A percentile compares a stretch with the other conserved stretches of the same genome.
Evolutionary conservation across 2,113 vertebrate species (phyloP).

Genomic region (Muntiacus reevesi): DNA sequence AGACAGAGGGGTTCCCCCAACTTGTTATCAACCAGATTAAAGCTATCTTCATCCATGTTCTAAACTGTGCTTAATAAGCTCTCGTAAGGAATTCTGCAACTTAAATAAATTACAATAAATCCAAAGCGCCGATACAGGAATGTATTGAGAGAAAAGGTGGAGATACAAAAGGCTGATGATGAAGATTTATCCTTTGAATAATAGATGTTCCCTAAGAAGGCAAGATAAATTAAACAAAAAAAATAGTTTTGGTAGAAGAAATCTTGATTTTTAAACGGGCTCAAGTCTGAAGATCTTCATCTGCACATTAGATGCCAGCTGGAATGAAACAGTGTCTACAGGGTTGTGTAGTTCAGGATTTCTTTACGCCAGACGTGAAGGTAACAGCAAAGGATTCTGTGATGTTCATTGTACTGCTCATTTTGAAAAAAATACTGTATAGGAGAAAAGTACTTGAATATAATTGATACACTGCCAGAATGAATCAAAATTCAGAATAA

Average conservation of each 20-base stretch:
- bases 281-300: neutral
- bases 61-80: neutral
- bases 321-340: neutral
- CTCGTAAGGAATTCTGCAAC: neutral
- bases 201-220: neutral
- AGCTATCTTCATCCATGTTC: neutral
- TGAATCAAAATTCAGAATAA: slow-evolving; percentile 18
- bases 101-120: neutral
- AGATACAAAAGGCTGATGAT: neutral
- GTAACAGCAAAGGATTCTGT: neutral
- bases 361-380: neutral
- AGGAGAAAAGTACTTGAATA: neutral
- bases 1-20: neutral
- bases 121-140: neutral
- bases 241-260: neutral
- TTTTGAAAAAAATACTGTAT: neutral
- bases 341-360: neutral
- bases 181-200: neutral
- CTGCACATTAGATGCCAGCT: neutral
- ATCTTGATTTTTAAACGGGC: neutral
- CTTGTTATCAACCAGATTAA: neutral
- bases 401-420: neutral
- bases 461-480: neutral
- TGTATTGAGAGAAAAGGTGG: neutral
- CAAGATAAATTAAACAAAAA: neutral